phyloP scores from a whole-genome alignment of 2,888 invertebrate species.

The Caenorhabditis macrosperma region DNA sequence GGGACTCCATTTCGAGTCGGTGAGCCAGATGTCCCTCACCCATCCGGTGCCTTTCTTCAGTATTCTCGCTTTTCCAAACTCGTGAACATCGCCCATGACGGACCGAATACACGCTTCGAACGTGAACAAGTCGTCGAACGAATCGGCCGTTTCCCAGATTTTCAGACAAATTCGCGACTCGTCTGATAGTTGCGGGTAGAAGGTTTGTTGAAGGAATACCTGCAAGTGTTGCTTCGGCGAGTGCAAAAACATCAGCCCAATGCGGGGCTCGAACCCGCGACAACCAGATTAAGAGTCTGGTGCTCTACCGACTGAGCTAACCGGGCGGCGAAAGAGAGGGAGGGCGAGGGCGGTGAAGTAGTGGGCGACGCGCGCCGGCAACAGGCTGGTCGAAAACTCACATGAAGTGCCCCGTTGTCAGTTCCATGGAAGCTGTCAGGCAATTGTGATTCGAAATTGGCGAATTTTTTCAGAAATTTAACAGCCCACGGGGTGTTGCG shows the following conservation, averaged over 20 bases:
- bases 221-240: too few species aligned
- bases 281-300: conserved; percentile 80
- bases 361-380: too few species aligned
- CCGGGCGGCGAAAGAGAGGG: conserved; percentile 70
- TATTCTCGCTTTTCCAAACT: conserved; percentile 48
- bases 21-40: conserved; percentile 76
- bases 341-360: too few species aligned
- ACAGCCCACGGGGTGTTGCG: conserved; percentile 41
- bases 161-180: conserved; percentile 44
- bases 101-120: conserved; percentile 69
- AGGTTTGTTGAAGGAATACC: conserved; percentile 46
- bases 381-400: too few species aligned
- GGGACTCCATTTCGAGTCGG: conserved; percentile 66
- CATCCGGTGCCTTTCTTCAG: conserved; percentile 69
- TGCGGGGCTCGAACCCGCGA: conserved; percentile 80
- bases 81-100: conserved; percentile 63
- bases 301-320: conserved; percentile 80
- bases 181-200: conserved; percentile 34
- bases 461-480: conserved; percentile 43
- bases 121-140: conserved; percentile 62
- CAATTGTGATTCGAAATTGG: conserved; percentile 57
- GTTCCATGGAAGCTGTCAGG: conserved; percentile 62
- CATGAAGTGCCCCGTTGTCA: conserved; percentile 64
- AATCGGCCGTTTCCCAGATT: conserved; percentile 56
- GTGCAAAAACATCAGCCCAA: too few species aligned